phyloP scores from a whole-genome alignment of 2,888 invertebrate species.

The Tenthredo distinguenda region DNA sequence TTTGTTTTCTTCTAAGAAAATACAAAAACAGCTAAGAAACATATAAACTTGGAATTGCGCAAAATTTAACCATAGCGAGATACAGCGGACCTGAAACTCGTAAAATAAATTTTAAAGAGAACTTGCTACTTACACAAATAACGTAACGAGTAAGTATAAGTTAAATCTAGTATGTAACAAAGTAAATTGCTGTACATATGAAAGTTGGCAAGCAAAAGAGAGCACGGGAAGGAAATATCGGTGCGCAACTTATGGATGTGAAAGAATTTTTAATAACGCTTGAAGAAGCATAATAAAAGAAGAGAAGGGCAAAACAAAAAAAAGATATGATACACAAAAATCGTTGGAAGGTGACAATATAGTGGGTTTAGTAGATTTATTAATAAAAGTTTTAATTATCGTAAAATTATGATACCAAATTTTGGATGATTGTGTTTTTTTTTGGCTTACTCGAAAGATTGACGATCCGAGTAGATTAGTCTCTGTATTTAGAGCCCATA shows the following conservation, averaged over 20 bases:
- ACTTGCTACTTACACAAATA: slow-evolving; percentile 38
- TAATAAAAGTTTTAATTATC: slow-evolving; percentile 43
- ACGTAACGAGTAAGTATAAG: slow-evolving; percentile 49
- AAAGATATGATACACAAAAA: slow-evolving; percentile 34
- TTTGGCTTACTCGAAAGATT: slow-evolving; percentile 5
- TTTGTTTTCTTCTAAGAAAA: neutral
- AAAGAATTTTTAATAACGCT: slow-evolving; percentile 45
- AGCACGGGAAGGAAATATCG: neutral
- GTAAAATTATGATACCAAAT: slow-evolving; percentile 43
- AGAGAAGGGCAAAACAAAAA: neutral
- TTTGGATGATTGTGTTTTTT: slow-evolving; percentile 46
- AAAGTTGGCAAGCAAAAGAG: slow-evolving; percentile 26
- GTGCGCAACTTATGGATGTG: neutral
- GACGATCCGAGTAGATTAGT: slow-evolving; percentile 21
- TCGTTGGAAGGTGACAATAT: slow-evolving; percentile 54
- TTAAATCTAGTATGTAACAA: slow-evolving; percentile 44
- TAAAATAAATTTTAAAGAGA: slow-evolving; percentile 43
- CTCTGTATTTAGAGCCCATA: slow-evolving; percentile 26
- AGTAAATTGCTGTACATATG: slow-evolving; percentile 52
- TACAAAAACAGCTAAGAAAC: neutral
- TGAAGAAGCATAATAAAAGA: slow-evolving; percentile 3
- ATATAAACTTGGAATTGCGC: slow-evolving; percentile 8
- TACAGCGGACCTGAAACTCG: slow-evolving; percentile 62
- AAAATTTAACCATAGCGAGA: slow-evolving; percentile 56
- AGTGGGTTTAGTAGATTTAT: slow-evolving; percentile 47